Evolutionary conservation across 2,797 vertebrate genomes (phyloP), one percentile per base, ranked within the genome.

Genomic region (Cynodonichthys magdalenae): DNA sequence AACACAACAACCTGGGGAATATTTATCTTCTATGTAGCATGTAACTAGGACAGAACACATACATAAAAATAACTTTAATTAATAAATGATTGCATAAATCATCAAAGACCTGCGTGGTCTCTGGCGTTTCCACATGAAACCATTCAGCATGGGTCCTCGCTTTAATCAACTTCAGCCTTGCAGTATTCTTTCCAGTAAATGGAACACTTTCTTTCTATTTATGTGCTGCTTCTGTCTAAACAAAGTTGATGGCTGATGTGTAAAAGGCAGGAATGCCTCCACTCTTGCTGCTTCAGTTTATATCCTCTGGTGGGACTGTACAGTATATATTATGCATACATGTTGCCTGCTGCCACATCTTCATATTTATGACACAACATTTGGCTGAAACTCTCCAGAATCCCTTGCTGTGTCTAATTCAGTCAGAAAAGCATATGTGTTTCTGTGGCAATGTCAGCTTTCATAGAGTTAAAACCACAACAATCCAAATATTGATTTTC

Each of bases 261-360:
- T 71, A 51, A 24, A 76, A 66, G 60, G 51, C 72, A 71, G 74
- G 70, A 75, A 74, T 42, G 49, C 74, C 69, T 39, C 64, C 56
- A 71, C 44, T 73, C 47, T 10, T 24, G 6, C 63, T 45, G 41
- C 74, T 75, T 49, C 75, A 77, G 80, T 73, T 77, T 80, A 81
- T 50, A 63, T 28, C 44, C 55, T 74, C 63, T 54, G 59, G 34
- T 71, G 59, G 69, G 60, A 73, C 29, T 57, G 48, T 65, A 80
- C 42, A 57, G 34, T 65, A 84, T 87, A 41, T 74, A 83, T 89
- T 69, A 88, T 86, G 79, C 54, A 87, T 77, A 71, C 57, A 67
- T 56, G 79, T 72, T 0, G 58, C 74, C 80, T 78, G 60, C 59
- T 41, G 12, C 63, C 28, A 69, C 68, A 70, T 78, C 57, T 87